phyloP scores from a whole-genome alignment of 1,140 invertebrate genomes.

The Pemphigus obesinymphae region DNA sequence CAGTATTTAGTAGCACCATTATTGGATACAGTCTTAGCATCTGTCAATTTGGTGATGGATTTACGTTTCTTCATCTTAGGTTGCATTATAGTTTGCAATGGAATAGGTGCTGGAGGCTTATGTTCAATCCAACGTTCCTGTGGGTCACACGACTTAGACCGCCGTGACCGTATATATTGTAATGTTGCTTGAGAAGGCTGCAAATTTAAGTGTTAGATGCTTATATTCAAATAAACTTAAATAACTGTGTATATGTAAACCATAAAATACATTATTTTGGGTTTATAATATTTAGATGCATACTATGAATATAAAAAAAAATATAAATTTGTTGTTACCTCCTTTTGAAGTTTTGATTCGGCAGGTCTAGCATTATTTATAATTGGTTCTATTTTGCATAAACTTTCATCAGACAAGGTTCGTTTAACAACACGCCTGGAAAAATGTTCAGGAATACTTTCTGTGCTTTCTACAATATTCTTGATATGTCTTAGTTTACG shows the following conservation, averaged over 20 bases:
- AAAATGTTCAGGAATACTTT: slow-evolving; percentile 21
- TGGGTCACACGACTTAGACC: slow-evolving; percentile 68
- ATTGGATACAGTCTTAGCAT: slow-evolving; percentile 66
- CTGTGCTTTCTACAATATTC: slow-evolving; percentile 30
- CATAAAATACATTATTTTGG: too few species aligned
- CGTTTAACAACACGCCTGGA: slow-evolving; percentile 2
- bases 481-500: slow-evolving; percentile 31
- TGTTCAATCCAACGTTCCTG: slow-evolving; percentile 86
- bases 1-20: slow-evolving; percentile 81
- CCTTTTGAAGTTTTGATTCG: background rate
- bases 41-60: slow-evolving; percentile 73
- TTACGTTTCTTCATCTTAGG: slow-evolving; percentile 73
- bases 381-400: background rate
- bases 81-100: slow-evolving; percentile 81
- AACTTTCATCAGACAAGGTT: slow-evolving; percentile 23
- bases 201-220: background rate
- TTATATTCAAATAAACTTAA: too few species aligned
- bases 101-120: slow-evolving; percentile 65
- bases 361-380: background rate
- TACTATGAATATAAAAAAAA: background rate
- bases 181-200: slow-evolving; percentile 13
- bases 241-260: background rate
- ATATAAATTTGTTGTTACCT: background rate
- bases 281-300: too few species aligned
- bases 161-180: slow-evolving; percentile 3